Evolutionary conservation across 2,888 invertebrate genomes (phyloP).

Genomic region (Phania funesta): DNA sequence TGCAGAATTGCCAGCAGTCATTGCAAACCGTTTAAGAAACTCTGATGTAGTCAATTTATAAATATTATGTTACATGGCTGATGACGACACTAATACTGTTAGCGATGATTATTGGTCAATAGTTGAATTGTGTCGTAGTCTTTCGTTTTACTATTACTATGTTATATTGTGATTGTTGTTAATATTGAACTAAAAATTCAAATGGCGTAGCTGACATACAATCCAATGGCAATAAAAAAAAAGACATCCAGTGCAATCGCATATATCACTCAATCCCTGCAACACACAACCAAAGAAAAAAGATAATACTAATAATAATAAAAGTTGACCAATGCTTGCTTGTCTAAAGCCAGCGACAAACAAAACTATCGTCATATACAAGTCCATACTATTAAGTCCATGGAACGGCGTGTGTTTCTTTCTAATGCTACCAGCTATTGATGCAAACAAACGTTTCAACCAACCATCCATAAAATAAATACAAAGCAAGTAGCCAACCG

Average conservation of each 20-base stretch:
- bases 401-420: constrained; percentile 22
- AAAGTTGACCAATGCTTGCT: constrained; percentile 12
- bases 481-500: constrained; percentile 60
- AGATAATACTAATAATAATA: background rate
- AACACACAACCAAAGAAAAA: constrained; percentile 8
- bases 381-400: background rate
- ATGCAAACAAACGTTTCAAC: constrained; percentile 41
- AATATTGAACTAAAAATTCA: constrained; percentile 69
- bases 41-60: background rate
- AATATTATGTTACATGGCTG: constrained; percentile 33
- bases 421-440: constrained; percentile 38
- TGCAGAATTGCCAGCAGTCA: too few relatives aligned
- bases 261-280: constrained; percentile 54
- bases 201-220: constrained; percentile 68
- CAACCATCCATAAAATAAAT: constrained; percentile 64
- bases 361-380: constrained; percentile 15
- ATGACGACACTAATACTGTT: constrained; percentile 17
- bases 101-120: constrained; percentile 51
- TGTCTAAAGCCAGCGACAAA: constrained; percentile 8
- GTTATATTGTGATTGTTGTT: constrained; percentile 65
- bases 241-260: constrained; percentile 20
- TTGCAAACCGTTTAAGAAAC: too few relatives aligned
- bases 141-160: background rate
- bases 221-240: constrained; percentile 38
- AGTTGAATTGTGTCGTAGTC: constrained; percentile 26